Evolutionary conservation across 2,113 vertebrate genomes (phyloP).

Genomic region (Neogale vison): DNA sequence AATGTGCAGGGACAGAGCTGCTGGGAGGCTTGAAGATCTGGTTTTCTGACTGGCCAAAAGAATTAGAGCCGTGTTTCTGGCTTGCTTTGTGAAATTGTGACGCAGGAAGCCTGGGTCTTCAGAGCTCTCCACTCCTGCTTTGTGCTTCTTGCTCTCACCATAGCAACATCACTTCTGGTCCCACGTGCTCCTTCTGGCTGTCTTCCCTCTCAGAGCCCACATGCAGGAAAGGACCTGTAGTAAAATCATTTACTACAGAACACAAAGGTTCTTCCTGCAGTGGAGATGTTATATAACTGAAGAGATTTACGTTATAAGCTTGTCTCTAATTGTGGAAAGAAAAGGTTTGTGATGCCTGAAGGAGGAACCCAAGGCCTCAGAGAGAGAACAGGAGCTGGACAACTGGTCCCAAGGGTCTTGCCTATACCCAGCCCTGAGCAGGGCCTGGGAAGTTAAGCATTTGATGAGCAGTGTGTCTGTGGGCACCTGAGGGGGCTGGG

Average conservation of each 20-base stretch:
- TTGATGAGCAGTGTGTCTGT: neutral
- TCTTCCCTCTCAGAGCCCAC: constrained; percentile 57
- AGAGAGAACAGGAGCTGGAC: neutral
- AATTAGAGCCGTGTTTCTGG: neutral
- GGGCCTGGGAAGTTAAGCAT: neutral
- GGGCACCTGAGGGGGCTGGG: neutral
- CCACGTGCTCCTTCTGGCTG: neutral
- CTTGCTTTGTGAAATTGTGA: neutral
- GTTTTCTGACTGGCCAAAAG: neutral
- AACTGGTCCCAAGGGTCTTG: neutral
- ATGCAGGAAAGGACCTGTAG: neutral
- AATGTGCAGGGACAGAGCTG: neutral
- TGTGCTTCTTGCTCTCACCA: constrained; percentile 52
- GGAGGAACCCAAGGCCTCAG: neutral
- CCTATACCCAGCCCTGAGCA: neutral
- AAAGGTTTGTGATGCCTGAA: neutral
- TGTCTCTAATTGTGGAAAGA: neutral
- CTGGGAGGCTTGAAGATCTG: neutral
- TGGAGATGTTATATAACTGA: neutral
- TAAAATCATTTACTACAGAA: constrained; percentile 62
- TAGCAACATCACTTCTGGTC: constrained; percentile 40
- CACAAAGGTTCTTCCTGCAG: neutral
- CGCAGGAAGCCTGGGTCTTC: neutral
- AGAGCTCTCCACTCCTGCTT: neutral
- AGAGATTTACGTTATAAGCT: neutral